These are phyloP conservation scores for Tinea pellionella DNA, from an alignment of 2,888 invertebrate species.

Conservation along the genomic window DNA sequence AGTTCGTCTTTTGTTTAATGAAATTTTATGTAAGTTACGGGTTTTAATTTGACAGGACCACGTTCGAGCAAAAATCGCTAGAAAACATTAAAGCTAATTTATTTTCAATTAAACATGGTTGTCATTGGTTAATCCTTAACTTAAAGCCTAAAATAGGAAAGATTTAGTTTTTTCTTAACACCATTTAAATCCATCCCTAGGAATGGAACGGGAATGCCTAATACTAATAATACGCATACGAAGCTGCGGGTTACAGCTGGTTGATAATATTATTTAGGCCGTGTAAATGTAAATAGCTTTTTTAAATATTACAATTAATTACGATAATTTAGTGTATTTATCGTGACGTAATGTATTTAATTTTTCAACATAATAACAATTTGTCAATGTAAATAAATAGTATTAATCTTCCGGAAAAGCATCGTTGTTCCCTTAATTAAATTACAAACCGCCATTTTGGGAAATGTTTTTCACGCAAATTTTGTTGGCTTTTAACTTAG, in stretches of 20 bases:
- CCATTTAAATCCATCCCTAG: too few species aligned
- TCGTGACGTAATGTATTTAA: neutral
- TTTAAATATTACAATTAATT: too few species aligned
- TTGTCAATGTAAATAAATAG: neutral
- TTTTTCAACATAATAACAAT: neutral
- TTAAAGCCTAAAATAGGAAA: too few species aligned
- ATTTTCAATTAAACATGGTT: too few species aligned
- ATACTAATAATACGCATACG: too few species aligned
- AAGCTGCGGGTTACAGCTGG: too few species aligned
- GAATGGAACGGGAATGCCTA: too few species aligned
- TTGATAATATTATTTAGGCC: too few species aligned
- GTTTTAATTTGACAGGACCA: conserved; percentile 30
- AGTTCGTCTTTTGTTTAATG: conserved; percentile 31
- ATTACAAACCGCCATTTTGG: conserved; percentile 4
- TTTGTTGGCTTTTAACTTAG: conserved; percentile 8
- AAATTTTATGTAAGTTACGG: conserved; percentile 26
- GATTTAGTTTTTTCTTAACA: too few species aligned
- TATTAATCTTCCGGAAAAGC: neutral
- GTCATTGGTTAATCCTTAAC: too few species aligned
- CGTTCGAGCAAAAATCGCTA: conserved; percentile 2
- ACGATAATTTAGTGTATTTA: too few species aligned
- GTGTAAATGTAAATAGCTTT: too few species aligned
- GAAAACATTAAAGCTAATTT: neutral
- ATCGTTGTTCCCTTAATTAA: neutral
- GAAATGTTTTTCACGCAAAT: neutral